These are phyloP conservation scores for Oreotrochilus melanogaster DNA, from an alignment of 2,113 vertebrate genomes.

Conservation along the genomic window DNA sequence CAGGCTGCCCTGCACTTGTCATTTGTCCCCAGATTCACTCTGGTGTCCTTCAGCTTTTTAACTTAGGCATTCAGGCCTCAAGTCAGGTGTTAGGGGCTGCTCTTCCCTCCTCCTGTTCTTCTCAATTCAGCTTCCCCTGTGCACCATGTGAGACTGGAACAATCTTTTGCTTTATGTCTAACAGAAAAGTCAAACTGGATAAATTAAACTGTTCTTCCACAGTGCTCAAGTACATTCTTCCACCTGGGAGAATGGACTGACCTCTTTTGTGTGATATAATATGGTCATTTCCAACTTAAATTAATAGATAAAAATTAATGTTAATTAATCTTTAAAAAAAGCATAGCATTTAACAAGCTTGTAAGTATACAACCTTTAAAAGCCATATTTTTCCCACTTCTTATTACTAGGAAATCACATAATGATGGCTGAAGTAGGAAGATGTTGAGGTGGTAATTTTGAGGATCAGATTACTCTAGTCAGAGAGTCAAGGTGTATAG, in stretches of 20 bases:
- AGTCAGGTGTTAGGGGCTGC: neutral
- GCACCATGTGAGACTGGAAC: neutral
- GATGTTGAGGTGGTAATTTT: neutral
- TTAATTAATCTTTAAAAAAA: neutral
- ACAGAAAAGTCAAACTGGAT: neutral
- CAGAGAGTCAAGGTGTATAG: neutral
- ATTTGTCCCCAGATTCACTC: neutral
- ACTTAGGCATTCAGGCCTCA: fast-evolving
- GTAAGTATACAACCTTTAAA: neutral
- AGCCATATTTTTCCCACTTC: neutral
- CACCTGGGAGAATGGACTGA: neutral
- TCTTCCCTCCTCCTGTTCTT: neutral
- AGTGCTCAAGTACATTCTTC: neutral
- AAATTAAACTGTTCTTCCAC: neutral
- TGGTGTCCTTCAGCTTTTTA: neutral
- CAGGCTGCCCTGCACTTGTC: neutral
- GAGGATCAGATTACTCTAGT: neutral
- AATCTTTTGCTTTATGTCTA: neutral
- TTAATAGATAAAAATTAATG: neutral
- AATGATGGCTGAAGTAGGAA: neutral
- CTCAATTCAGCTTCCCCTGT: neutral
- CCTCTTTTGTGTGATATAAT: neutral
- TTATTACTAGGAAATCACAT: neutral
- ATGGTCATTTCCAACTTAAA: neutral
- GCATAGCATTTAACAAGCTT: neutral